Conservation (phyloP, 2,888 invertebrate genomes). For the Latrodectus elegans region DNA sequence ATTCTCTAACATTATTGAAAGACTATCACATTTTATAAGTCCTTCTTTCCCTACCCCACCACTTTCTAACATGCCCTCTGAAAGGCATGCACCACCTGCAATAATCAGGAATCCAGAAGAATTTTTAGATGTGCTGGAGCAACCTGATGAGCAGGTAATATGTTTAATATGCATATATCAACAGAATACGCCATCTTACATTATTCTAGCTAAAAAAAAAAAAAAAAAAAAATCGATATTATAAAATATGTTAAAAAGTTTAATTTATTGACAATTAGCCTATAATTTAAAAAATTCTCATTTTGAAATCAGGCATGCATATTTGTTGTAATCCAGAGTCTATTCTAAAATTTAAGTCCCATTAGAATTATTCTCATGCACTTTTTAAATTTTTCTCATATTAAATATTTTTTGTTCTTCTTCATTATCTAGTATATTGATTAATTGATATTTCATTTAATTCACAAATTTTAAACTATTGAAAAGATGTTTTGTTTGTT, state of each 20-base stretch:
- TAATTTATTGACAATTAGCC: not conserved
- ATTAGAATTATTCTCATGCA: no score
- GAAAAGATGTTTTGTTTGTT: no score
- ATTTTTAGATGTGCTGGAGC: conserved; percentile 25
- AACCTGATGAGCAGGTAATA: conserved; percentile 36
- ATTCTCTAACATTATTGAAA: conserved; percentile 71
- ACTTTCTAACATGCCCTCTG: conserved; percentile 25
- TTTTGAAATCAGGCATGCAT: not conserved
- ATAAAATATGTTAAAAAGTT: not conserved
- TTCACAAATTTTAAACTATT: no score
- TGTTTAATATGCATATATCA: not conserved
- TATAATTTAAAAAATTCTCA: not conserved
- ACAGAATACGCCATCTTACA: not conserved
- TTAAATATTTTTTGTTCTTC: no score
- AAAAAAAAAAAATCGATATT: no score
- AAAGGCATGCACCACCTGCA: conserved; percentile 22
- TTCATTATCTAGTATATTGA: no score
- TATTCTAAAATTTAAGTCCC: no score
- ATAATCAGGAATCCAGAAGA: conserved; percentile 49
- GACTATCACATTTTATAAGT: conserved; percentile 70
- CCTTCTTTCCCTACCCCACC: conserved; percentile 49
- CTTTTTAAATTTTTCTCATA: no score
- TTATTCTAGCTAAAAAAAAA: not conserved
- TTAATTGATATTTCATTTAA: no score
- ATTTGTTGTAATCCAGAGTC: no score